Conservation (phyloP, 2,113 vertebrate species). For the Chiloscyllium plagiosum region DNA sequence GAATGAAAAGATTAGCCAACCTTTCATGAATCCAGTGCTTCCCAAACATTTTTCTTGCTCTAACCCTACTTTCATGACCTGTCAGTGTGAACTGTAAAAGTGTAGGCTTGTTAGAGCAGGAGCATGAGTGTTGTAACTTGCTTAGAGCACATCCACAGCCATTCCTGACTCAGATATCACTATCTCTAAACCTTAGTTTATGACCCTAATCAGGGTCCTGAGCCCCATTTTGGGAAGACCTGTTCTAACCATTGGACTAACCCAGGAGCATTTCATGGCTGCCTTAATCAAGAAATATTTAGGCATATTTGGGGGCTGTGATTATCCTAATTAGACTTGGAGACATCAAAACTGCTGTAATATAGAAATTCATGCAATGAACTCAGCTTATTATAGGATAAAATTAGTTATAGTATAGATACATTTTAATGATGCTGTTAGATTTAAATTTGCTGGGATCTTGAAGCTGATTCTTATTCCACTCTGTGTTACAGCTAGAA, state of each 20-base stretch:
- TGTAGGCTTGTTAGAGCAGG: too few relatives aligned
- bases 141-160: too few relatives aligned
- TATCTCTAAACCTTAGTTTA: too few relatives aligned
- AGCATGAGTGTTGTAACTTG: too few relatives aligned
- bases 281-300: not conserved
- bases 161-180: too few relatives aligned
- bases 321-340: not conserved
- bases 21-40: not conserved
- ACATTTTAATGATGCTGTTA: not conserved
- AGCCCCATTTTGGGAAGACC: too few relatives aligned
- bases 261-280: not conserved
- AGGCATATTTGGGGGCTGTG: not conserved
- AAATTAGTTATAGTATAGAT: not conserved
- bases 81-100: too few relatives aligned
- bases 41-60: too few relatives aligned
- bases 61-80: too few relatives aligned
- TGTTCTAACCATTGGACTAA: not conserved
- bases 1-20: not conserved
- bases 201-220: too few relatives aligned
- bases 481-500: too few relatives aligned
- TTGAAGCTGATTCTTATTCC: too few relatives aligned
- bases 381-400: not conserved
- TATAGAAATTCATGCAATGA: not conserved
- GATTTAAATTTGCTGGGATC: not conserved
- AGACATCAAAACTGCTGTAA: not conserved